These are phyloP conservation scores for Stichodactyla mertensii DNA, from an alignment of 64 coral and sea anemone genomes.

Conservation along the genomic window DNA sequence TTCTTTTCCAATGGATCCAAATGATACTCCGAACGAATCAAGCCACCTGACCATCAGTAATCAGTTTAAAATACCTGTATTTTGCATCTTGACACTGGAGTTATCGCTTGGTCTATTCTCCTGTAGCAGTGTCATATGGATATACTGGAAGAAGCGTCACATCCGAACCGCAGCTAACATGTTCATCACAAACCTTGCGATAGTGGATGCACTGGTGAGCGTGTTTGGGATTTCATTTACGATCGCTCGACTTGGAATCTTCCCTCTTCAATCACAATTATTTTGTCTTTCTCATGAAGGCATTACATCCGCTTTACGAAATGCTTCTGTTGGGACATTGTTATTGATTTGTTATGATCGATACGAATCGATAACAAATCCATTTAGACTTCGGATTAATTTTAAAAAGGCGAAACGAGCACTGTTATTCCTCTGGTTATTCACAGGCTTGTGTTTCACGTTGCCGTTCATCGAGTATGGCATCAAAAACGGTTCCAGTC, in stretches of 20 bases:
- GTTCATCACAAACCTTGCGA: conserved; percentile 74
- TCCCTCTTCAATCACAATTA: conserved; percentile 20
- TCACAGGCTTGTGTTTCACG: conserved; percentile 11
- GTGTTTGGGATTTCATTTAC: conserved; percentile 55
- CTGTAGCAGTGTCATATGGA: conserved; percentile 44
- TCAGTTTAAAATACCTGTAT: conserved; percentile 49
- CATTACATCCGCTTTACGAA: conserved; percentile 62
- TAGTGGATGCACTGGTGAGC: conserved; percentile 61
- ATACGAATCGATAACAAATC: conserved; percentile 72
- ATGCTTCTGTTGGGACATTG: conserved; percentile 68
- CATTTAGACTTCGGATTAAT: conserved; percentile 65
- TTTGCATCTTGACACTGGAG: conserved; percentile 49
- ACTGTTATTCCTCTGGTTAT: conserved; percentile 46
- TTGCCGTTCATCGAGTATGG: conserved; percentile 68
- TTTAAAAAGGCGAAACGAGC: conserved; percentile 47
- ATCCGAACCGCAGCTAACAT: conserved; percentile 59
- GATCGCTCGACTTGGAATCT: conserved; percentile 28
- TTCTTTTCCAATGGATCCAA: background rate
- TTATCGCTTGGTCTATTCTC: conserved; percentile 44
- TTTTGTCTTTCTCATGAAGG: conserved; percentile 80
- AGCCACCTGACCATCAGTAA: background rate
- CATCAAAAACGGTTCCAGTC: background rate
- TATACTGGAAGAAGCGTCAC: conserved; percentile 80
- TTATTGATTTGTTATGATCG: conserved; percentile 79
- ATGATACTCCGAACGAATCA: background rate